Evolutionary conservation across 2,797 vertebrate species (phyloP), one percentile per base, ranked within the genome.

Genomic region (Galaxias olidus): DNA sequence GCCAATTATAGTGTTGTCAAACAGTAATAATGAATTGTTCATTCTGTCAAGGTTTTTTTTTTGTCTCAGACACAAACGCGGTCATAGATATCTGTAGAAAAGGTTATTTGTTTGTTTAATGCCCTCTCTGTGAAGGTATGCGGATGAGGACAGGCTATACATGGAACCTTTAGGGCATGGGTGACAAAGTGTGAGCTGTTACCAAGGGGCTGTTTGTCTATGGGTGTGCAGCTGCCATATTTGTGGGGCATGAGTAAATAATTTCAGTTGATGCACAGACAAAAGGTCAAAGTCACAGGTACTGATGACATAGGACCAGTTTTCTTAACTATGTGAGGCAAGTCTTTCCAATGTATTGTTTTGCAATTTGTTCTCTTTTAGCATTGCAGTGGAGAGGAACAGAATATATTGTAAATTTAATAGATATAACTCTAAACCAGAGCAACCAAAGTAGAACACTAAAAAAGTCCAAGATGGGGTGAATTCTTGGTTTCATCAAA

Each of bases 401-500:
- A 6, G 30, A 30, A 6, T 30, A 30, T 3, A 9, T 14, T 41
- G 1, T 0, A 56, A 56, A 41, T 43, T 4, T 56, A 41, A 56
- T 4, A 42, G 20, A 40, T 41, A 41, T 8, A 14, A 20, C 2
- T 56, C 15, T 41, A 40, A 41, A 58, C 56, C 56, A 15, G 15
- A 17, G 42, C 12, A 65, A 15, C 48, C n/a, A 10, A 72, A 41
- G 40, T 48, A 86, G 85, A 74, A 89, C 89, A 89, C 84, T 74
- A 69, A 88, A 70, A 86, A 76, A 63, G 74, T 80, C 79, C 74
- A 77, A 82, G 86, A 88, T 61, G 71, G 75, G 74, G 75, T 40
- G 67, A 43, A 68, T 74, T 86, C 71, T 78, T 90, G 86, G 87
- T 93, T 93, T 94, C 90, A 93, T 94, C 91, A 94, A 95, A 96